Conservation (phyloP, 2,113 vertebrate genomes). For the Uria lomvia region DNA sequence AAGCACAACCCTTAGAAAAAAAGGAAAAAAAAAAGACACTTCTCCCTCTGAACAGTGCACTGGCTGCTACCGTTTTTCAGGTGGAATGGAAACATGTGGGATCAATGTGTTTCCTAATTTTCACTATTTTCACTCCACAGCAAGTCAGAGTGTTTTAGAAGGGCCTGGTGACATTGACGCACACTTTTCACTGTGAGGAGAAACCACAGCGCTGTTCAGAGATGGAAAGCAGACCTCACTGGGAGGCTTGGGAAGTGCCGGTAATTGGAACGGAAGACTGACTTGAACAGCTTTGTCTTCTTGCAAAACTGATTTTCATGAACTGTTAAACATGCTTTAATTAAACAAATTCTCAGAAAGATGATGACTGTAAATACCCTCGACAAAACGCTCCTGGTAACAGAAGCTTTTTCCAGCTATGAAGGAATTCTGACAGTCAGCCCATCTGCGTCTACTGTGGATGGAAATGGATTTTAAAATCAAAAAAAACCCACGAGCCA, state of each 20-base stretch:
- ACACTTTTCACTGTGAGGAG: not conserved
- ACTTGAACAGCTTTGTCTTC: not conserved
- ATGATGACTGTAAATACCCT: not conserved
- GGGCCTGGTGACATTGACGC: accelerated
- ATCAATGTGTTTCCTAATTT: not conserved
- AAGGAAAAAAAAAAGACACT: no score
- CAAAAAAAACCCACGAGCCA: not conserved
- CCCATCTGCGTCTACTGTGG: not conserved
- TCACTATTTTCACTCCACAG: not conserved
- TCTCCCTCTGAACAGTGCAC: not conserved
- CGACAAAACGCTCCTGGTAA: accelerated
- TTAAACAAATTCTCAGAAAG: not conserved
- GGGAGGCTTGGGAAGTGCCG: not conserved
- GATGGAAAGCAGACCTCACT: not conserved
- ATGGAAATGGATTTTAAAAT: not conserved
- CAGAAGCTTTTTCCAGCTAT: not conserved
- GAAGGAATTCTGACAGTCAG: not conserved
- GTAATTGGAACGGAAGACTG: not conserved
- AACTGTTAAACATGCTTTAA: not conserved
- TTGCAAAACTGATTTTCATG: not conserved
- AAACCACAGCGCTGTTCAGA: not conserved
- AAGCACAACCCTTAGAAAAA: accelerated
- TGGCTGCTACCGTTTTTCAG: not conserved
- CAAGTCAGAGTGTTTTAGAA: not conserved
- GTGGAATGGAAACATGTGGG: not conserved